These are phyloP conservation scores for Hippocampus barbouri DNA, from an alignment of 2,113 vertebrate genomes.

Conservation along the genomic window DNA sequence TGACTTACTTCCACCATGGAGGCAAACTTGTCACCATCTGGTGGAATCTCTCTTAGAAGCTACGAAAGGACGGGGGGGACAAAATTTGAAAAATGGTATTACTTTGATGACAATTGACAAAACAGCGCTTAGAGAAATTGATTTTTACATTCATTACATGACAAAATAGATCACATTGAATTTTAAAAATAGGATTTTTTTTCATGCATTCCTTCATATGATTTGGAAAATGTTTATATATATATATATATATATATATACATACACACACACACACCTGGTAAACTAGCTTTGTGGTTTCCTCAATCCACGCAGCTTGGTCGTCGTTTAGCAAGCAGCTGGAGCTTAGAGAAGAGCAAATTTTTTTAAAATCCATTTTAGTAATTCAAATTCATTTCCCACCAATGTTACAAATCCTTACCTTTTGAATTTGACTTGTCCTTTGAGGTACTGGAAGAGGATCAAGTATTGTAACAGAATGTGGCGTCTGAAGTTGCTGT, in stretches of 20 bases:
- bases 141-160: no score
- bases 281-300: constrained; percentile 92
- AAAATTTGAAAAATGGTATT: neutral
- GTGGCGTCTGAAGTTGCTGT: constrained; percentile 96
- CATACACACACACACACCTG: constrained; percentile 73
- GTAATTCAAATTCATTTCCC: neutral
- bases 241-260: no score
- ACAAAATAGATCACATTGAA: no score
- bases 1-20: constrained; percentile 89
- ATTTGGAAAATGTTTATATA: no score
- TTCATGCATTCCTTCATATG: no score
- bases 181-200: no score
- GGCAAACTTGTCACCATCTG: constrained; percentile 91
- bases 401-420: constrained; percentile 45
- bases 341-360: constrained; percentile 73
- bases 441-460: constrained; percentile 96
- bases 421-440: constrained; percentile 99
- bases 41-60: constrained; percentile 94
- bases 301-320: constrained; percentile 94
- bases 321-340: constrained; percentile 90
- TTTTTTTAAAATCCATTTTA: neutral
- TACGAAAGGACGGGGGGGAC: constrained; percentile 39
- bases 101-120: neutral
- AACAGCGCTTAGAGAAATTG: neutral
- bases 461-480: constrained; percentile 96